Conservation (phyloP, 2,797 vertebrate genomes). For the Eulemur rubriventer region DNA sequence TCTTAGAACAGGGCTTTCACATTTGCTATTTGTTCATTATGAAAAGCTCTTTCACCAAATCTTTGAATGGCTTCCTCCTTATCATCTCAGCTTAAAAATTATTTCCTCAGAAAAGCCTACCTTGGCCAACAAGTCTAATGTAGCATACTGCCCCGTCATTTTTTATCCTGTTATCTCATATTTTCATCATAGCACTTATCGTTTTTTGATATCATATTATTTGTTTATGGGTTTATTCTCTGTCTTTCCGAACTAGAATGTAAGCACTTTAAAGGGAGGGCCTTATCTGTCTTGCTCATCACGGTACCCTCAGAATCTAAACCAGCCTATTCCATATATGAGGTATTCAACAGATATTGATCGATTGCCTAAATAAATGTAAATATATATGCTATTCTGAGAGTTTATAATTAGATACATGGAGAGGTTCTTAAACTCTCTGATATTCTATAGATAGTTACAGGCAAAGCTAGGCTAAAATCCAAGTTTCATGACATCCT, state of each 20-base stretch:
- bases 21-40: not conserved
- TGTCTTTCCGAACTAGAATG: not conserved
- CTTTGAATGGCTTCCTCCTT: not conserved
- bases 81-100: not conserved
- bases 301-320: not conserved
- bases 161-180: not conserved
- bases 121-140: not conserved
- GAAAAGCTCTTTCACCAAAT: not conserved
- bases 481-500: not conserved
- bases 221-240: slow-evolving; percentile 11
- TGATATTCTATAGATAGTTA: not conserved
- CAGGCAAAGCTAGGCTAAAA: not conserved
- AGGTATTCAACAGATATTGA: not conserved
- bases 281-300: not conserved
- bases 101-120: not conserved
- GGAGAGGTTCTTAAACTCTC: not conserved
- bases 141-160: not conserved
- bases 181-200: not conserved
- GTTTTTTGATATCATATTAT: not conserved
- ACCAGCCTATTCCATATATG: not conserved
- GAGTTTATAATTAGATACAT: slow-evolving; percentile 2
- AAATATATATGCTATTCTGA: slow-evolving; percentile 38
- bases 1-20: not conserved
- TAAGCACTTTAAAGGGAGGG: not conserved
- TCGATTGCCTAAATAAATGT: slow-evolving; percentile 2